phyloP scores from a whole-genome alignment of 2,888 invertebrate genomes.

The Heteromyza rotundicornis region DNA sequence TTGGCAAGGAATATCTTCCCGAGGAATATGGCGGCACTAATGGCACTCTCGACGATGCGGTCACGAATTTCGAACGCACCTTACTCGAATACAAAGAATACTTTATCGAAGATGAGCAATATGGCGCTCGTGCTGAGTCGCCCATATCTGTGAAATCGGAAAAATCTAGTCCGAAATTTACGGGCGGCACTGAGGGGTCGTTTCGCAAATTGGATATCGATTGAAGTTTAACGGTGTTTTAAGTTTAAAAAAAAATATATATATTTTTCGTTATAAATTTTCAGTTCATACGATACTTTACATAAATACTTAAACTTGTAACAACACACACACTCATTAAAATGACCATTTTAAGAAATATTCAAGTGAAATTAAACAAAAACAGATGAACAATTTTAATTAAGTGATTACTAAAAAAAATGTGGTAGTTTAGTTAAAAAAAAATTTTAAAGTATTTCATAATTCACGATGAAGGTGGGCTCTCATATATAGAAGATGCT shows the following conservation, averaged over 20 bases:
- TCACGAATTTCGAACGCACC: conserved; percentile 40
- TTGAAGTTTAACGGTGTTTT: no score
- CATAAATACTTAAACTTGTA: no score
- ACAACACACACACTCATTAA: no score
- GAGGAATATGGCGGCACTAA: conserved; percentile 72
- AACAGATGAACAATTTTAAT: no score
- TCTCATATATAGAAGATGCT: no score
- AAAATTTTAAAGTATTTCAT: no score
- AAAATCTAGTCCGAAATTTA: conserved; percentile 10
- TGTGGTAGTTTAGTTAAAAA: no score
- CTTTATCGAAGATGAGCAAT: conserved; percentile 52
- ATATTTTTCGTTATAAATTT: conserved; percentile 8
- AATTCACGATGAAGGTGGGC: no score
- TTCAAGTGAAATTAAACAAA: no score
- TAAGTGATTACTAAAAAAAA: no score
- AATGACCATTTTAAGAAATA: no score
- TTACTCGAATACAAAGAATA: conserved; percentile 41
- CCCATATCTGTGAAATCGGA: conserved; percentile 37
- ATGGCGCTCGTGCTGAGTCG: conserved; percentile 45
- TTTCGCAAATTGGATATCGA: conserved; percentile 52
- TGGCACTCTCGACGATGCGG: conserved; percentile 60
- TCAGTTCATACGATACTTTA: no score
- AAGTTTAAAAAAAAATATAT: conserved; percentile 1
- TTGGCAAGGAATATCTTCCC: conserved; percentile 69
- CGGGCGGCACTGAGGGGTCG: conserved; percentile 38